These are phyloP conservation scores for Pelagia noctiluca DNA, from an alignment of 30 jellyfish, hydroid and myxozoan genomes.

Conservation along the genomic window DNA sequence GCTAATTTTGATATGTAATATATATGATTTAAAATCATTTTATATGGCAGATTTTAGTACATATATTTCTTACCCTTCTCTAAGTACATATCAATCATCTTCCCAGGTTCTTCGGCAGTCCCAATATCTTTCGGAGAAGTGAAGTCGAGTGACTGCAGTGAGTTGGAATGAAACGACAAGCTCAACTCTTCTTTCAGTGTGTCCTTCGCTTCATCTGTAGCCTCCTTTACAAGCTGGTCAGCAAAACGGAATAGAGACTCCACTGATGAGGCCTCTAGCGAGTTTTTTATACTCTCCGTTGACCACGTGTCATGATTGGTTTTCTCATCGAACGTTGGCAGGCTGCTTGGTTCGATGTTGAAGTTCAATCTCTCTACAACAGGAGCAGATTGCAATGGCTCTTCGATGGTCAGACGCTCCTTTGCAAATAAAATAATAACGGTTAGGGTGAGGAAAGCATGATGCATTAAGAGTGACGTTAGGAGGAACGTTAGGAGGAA, in stretches of 20 bases:
- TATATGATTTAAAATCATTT: too few relatives aligned
- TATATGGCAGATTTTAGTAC: too few relatives aligned
- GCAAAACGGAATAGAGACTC: slow-evolving; percentile 70
- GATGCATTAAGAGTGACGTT: too few relatives aligned
- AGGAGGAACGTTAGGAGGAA: too few relatives aligned
- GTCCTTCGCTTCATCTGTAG: slow-evolving; percentile 54
- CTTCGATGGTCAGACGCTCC: not conserved
- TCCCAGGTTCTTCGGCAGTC: slow-evolving; percentile 41
- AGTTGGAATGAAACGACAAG: not conserved
- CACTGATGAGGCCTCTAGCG: slow-evolving; percentile 1
- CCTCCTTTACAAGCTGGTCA: slow-evolving; percentile 60
- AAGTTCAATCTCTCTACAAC: too few relatives aligned
- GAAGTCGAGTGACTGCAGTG: not conserved
- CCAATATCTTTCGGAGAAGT: slow-evolving; percentile 32
- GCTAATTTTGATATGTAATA: too few relatives aligned
- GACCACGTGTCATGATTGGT: not conserved
- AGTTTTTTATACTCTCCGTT: not conserved
- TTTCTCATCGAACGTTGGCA: slow-evolving; percentile 20
- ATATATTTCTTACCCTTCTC: slow-evolving; percentile 2
- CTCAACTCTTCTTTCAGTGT: slow-evolving; percentile 38
- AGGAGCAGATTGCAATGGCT: not conserved
- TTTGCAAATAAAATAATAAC: too few relatives aligned
- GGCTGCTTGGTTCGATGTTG: too few relatives aligned
- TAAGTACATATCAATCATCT: slow-evolving; percentile 43
- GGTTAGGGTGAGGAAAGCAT: too few relatives aligned